Evolutionary conservation across 2,113 vertebrate genomes (phyloP).

Genomic region (Pseudonaja textilis): DNA sequence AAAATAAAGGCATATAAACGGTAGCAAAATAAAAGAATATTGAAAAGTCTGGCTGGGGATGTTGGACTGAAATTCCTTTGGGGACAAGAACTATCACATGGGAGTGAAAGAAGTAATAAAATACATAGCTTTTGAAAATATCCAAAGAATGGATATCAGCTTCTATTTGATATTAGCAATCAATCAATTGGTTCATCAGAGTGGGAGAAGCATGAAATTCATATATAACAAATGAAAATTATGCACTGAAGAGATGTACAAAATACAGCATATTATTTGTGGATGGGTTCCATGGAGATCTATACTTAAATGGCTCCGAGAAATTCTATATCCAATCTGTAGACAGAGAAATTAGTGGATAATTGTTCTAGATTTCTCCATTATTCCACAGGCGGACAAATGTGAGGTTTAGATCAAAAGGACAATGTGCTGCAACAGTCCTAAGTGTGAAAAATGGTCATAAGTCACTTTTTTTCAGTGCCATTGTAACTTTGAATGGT

Average conservation of each 20-base stretch:
- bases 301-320: background rate
- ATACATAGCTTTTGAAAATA: background rate
- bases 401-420: background rate
- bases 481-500: too few species aligned
- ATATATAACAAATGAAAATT: background rate
- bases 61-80: background rate
- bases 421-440: background rate
- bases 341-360: background rate
- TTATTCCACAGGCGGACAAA: background rate
- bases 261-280: background rate
- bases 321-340: background rate
- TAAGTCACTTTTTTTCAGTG: too few species aligned
- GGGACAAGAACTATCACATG: background rate
- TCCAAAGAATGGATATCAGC: background rate
- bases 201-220: background rate
- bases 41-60: background rate
- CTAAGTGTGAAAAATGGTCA: too few species aligned
- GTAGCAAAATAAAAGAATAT: background rate
- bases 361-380: background rate
- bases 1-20: background rate
- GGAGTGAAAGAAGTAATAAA: background rate
- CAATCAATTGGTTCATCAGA: background rate
- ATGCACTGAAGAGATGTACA: background rate
- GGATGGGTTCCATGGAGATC: background rate
- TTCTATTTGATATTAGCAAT: background rate